phyloP scores from a whole-genome alignment of 2,888 invertebrate species.

The Tipula vernalis region DNA sequence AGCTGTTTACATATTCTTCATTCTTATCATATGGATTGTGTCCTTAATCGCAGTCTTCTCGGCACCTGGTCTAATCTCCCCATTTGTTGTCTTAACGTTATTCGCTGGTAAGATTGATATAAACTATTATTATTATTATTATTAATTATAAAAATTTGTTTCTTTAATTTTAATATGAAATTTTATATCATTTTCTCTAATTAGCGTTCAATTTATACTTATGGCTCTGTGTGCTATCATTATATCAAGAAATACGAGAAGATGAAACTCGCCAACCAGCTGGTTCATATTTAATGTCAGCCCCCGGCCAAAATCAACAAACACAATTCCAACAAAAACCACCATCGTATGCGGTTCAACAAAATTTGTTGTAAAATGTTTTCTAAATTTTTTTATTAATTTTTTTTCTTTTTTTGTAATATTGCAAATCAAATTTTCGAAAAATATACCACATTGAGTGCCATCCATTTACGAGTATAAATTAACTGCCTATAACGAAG shows the following conservation, averaged over 20 bases:
- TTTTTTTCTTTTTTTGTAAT: not conserved
- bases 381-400: not conserved
- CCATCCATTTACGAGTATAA: not conserved
- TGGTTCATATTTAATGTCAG: not conserved
- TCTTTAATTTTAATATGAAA: not conserved
- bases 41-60: not conserved
- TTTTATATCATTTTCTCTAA: not conserved
- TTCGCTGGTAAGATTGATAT: not conserved
- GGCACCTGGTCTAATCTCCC: not conserved
- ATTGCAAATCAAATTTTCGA: not conserved
- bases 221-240: not conserved
- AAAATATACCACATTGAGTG: not conserved
- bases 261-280: not conserved
- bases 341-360: not conserved
- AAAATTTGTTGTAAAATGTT: not conserved
- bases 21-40: not conserved
- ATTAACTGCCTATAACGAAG: not conserved
- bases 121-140: not conserved
- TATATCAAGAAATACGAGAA: not conserved
- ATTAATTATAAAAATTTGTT: not conserved
- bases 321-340: not conserved
- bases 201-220: not conserved
- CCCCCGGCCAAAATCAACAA: not conserved
- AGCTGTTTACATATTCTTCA: not conserved
- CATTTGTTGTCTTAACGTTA: not conserved